Conservation (phyloP, 23 tunicate genomes). For the Styela clava region DNA sequence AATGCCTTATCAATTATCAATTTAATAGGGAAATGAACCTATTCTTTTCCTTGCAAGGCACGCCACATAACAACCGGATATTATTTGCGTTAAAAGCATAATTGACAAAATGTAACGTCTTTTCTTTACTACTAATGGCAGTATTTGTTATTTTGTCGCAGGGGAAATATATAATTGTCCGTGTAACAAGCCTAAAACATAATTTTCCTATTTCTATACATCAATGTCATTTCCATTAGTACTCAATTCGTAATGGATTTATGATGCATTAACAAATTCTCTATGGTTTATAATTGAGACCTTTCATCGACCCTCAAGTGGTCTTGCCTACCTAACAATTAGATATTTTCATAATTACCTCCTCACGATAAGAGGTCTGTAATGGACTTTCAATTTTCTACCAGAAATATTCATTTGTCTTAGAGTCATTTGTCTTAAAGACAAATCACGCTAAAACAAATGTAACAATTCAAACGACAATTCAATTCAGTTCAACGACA, state of each 20-base stretch:
- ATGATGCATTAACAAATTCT: constrained; percentile 24
- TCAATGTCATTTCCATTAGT: constrained; percentile 18
- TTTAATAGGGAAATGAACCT: neutral
- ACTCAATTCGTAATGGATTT: constrained; percentile 14
- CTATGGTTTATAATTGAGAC: constrained; percentile 8
- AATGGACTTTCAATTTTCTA: no score
- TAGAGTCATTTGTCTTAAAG: no score
- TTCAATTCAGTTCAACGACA: no score
- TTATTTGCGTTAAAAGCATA: neutral
- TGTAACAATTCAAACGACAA: no score
- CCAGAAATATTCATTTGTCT: no score
- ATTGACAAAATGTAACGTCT: neutral
- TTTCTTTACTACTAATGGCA: neutral
- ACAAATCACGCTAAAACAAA: no score
- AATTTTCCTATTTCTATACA: neutral
- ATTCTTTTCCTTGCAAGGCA: neutral
- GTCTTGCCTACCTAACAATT: neutral
- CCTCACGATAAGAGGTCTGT: no score
- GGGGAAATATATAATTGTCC: neutral
- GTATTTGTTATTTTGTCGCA: neutral
- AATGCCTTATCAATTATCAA: neutral
- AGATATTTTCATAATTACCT: neutral
- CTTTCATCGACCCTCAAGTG: neutral
- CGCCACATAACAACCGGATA: neutral
- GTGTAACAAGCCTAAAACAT: no score